Percentiles rank a stretch among this genome's conserved stretches.
Conservation (phyloP, 1,140 invertebrate genomes). For the Plectrocnemia conspersa region DNA sequence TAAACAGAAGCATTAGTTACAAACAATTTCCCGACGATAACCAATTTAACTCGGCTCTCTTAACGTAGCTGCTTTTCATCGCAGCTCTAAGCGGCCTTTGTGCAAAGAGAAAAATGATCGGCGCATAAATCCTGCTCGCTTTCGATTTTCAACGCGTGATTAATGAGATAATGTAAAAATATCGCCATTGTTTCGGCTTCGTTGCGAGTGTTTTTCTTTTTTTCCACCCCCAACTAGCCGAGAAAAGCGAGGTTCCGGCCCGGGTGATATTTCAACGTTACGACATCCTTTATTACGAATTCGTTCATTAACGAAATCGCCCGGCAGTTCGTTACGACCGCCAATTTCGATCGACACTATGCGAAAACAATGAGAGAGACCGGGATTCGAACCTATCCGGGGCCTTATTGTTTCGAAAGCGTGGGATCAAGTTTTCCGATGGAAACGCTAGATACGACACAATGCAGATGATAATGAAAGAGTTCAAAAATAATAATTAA, state of each 20-base stretch:
- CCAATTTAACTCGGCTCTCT: too few species aligned
- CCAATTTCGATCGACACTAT: neutral
- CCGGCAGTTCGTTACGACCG: neutral
- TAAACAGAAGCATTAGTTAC: too few species aligned
- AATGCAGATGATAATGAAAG: too few species aligned
- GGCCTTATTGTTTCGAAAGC: too few species aligned
- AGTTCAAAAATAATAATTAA: too few species aligned
- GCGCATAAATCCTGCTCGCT: slow-evolving; percentile 6
- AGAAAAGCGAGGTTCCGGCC: neutral
- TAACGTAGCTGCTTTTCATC: too few species aligned
- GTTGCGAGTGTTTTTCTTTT: neutral
- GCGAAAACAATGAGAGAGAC: too few species aligned
- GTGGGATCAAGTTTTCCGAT: too few species aligned
- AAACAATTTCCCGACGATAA: too few species aligned
- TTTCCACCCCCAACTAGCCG: neutral
- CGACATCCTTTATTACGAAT: slow-evolving; percentile 1
- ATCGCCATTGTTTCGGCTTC: slow-evolving; percentile 5
- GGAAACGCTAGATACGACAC: too few species aligned
- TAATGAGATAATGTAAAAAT: slow-evolving; percentile 13
- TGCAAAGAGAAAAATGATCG: slow-evolving; percentile 13
- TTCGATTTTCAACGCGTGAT: slow-evolving; percentile 15
- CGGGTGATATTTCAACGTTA: neutral
- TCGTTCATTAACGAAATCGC: slow-evolving; percentile 2
- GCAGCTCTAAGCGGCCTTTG: neutral
- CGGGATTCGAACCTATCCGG: too few species aligned